A percentile compares a stretch with the other conserved stretches of the same genome.
These are phyloP conservation scores for Tauraco hartlaubi DNA, from an alignment of 2,797 vertebrate species.

Conservation along the genomic window DNA sequence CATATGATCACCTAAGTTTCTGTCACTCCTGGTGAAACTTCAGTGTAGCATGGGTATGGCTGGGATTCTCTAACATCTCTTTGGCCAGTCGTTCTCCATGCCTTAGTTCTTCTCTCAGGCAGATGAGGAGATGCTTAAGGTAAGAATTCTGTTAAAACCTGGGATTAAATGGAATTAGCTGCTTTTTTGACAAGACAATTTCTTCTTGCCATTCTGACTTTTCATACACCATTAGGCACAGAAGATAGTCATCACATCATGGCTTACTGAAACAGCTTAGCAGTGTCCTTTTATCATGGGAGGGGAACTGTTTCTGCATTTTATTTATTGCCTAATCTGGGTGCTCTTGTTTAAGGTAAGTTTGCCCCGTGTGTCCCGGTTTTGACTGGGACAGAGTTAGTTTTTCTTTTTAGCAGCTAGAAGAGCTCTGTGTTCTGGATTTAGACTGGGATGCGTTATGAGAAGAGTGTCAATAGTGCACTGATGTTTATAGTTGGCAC, in stretches of 20 bases:
- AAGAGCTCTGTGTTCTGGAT: too few species aligned
- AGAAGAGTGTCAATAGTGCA: too few species aligned
- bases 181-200: not conserved
- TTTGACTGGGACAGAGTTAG: too few species aligned
- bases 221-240: not conserved
- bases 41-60: not conserved
- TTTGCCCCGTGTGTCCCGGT: not conserved
- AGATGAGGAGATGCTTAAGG: not conserved
- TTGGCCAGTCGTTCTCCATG: not conserved
- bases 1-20: not conserved
- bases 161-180: constrained; percentile 10
- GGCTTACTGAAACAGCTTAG: not conserved
- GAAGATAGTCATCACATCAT: not conserved
- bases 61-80: not conserved
- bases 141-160: not conserved
- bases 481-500: too few species aligned
- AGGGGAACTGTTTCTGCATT: not conserved
- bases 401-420: too few species aligned
- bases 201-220: not conserved
- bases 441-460: too few species aligned
- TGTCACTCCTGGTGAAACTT: not conserved
- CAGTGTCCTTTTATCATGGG: not conserved
- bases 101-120: not conserved
- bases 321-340: not conserved
- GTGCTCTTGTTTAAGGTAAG: not conserved